A percentile compares a stretch with the other conserved stretches of the same genome.
These are phyloP conservation scores for Crotophaga sulcirostris DNA, from an alignment of 2,113 vertebrate genomes.

Conservation along the genomic window DNA sequence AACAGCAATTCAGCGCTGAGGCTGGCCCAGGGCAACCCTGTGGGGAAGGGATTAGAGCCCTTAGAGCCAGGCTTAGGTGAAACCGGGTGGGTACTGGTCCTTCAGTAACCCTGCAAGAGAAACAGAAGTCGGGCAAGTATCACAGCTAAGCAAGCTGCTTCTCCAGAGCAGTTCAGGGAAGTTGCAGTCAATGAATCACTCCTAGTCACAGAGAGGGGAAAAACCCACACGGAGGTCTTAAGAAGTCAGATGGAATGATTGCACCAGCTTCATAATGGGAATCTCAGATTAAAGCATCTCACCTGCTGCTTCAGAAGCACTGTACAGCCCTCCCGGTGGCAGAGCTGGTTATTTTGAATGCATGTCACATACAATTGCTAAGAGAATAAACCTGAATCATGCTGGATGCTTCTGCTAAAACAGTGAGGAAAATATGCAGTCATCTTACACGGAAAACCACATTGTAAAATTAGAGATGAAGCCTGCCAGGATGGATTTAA, in stretches of 20 bases:
- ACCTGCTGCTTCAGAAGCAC: constrained; percentile 17
- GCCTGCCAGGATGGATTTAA: not conserved
- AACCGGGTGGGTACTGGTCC: not conserved
- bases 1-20: not conserved
- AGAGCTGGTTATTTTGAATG: not conserved
- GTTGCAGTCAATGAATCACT: not conserved
- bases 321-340: not conserved
- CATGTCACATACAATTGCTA: not conserved
- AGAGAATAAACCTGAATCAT: not conserved
- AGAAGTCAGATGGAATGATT: not conserved
- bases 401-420: not conserved
- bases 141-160: not conserved
- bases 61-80: not conserved
- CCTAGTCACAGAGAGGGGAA: not conserved
- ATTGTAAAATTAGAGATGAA: constrained; percentile 4
- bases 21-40: not conserved
- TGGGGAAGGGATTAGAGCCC: not conserved
- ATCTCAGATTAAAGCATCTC: not conserved
- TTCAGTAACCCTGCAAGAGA: not conserved
- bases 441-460: not conserved
- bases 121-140: not conserved
- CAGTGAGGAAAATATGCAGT: not conserved
- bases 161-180: not conserved
- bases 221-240: not conserved
- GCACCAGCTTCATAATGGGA: not conserved